Base-by-base conservation (phyloP, 2,797 vertebrate genomes). In the Diceros bicornis region DNA sequence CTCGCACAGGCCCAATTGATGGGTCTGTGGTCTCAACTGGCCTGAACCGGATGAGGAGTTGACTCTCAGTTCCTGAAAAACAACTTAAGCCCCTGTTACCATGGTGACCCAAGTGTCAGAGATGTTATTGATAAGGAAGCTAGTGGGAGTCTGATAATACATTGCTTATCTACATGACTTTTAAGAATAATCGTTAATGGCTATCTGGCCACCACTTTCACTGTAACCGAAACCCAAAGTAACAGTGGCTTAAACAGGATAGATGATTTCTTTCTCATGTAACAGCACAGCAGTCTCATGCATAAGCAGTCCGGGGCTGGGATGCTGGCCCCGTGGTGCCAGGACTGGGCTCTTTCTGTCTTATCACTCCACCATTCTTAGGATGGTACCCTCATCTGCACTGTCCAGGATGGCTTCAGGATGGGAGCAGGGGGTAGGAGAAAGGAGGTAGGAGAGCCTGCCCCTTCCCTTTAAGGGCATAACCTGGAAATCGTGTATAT, bases 291-390 rank as follows among this genome's bases (percentile, higher is more conserved):
- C 50, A 52, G 50, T 52, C 50, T 52, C 50, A 52, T 52, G n/a
- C 17, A 3, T 23, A 29, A 7, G 21, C 20, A 18, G 8, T 68
- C 37, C 29, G 4, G 18, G 21, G 32, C 61, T 37, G 68, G 10
- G 34, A 2, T 47, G 32, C 17, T 27, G 37, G 21, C 37, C 34
- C 10, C 8, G 0, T 3, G 8, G 27, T 37, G n/a, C 59, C 62
- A 64, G n/a, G 72, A 89, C 4, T 14, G 59, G 87, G 37, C 27
- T 44, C 84, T 75, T 69, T 85, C 44, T 68, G 23, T 34, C 78
- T 59, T 59, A n/a, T 14, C 0, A 0, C 16, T 20, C 17, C 32
- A 20, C 37, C 29, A 0, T 64, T 86, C 59, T 74, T 17, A 64
- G 68, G 37, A 7, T 32, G 9, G 17, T 12, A 7, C 17, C 6